Evolutionary conservation across 2,888 invertebrate genomes (phyloP).

Genomic region (Nomada fucata): DNA sequence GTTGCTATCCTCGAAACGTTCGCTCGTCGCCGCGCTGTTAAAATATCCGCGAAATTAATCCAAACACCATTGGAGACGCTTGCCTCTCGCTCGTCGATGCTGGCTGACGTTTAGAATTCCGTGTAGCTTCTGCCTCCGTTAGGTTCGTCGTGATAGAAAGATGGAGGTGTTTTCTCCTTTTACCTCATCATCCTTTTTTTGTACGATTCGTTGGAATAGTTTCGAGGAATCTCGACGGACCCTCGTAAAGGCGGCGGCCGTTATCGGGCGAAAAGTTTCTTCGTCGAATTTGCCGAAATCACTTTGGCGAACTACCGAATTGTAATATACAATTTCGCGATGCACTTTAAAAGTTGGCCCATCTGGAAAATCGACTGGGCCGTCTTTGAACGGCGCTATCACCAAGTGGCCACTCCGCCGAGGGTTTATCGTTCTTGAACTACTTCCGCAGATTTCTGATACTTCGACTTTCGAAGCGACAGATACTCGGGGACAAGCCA

Average conservation of each 20-base stretch:
- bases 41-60: conserved; percentile 11
- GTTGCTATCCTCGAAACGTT: conserved; percentile 14
- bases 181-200: neutral
- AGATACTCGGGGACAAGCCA: conserved; percentile 16
- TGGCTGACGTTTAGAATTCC: neutral
- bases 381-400: conserved; percentile 30
- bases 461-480: conserved; percentile 32
- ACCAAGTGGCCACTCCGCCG: conserved; percentile 39
- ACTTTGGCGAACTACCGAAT: conserved; percentile 42
- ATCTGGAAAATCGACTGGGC: conserved; percentile 48
- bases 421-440: conserved; percentile 53
- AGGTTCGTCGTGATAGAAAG: neutral
- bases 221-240: conserved; percentile 26
- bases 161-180: neutral
- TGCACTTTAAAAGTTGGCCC: conserved; percentile 62
- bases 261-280: conserved; percentile 42
- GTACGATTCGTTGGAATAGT: neutral
- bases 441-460: conserved; percentile 48
- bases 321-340: conserved; percentile 49
- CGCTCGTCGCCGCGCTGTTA: neutral
- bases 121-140: neutral
- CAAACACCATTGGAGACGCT: neutral
- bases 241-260: conserved; percentile 21
- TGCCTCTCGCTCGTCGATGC: neutral
- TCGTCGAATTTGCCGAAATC: conserved; percentile 55